Base-by-base conservation (phyloP, 2,113 vertebrate species). In the Passer domesticus region DNA sequence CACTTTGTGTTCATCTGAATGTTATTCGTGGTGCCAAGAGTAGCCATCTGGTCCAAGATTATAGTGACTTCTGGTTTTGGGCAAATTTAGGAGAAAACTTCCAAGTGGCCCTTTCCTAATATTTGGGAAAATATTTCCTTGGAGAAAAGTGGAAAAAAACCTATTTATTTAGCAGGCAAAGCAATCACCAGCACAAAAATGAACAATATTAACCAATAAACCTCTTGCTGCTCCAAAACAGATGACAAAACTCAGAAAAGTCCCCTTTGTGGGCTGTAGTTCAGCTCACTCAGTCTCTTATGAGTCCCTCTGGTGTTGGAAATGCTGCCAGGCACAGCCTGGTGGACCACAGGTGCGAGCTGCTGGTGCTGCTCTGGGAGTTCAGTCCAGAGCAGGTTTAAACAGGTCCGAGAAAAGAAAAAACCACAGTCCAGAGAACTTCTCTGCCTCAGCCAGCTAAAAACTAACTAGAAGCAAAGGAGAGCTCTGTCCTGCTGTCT, bases 301-400 rank as follows among this genome's bases (percentile, higher is more conserved):
- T 35, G 22, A 11, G 56, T 58, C n/a, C 10, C n/a, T 15, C 9
- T 2, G 1, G 9, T 6, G 1, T 13, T 35, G 56, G 56, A 35
- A 58, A 35, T 59, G n/a, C 22, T 5, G 2, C 15, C 56, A 16
- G 22, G n/a, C 15, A n/a, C 14, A 3, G 22, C 55, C 31, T 0
- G 6, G 33, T n/a, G 20, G 30, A 31, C 56, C 22, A 15, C 22
- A 58, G 33, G 14, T 35, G n/a, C 4, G 14, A 35, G 56, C 33
- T 58, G n/a, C n/a, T 0, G 2, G 9, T 11, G n/a, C n/a, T 58
- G 9, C 3, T 24, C 56, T 58, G 33, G 56, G 15, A 35, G 3
- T 24, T 58, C 56, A 58, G n/a, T 35, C 56, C 56, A 58, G 56
- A 58, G 14, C 56, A 1, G n/a, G 9, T 58, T 58, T 35, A 15